Base-by-base conservation (phyloP, 2,113 vertebrate species). In the Neopipo cinnamomea region DNA sequence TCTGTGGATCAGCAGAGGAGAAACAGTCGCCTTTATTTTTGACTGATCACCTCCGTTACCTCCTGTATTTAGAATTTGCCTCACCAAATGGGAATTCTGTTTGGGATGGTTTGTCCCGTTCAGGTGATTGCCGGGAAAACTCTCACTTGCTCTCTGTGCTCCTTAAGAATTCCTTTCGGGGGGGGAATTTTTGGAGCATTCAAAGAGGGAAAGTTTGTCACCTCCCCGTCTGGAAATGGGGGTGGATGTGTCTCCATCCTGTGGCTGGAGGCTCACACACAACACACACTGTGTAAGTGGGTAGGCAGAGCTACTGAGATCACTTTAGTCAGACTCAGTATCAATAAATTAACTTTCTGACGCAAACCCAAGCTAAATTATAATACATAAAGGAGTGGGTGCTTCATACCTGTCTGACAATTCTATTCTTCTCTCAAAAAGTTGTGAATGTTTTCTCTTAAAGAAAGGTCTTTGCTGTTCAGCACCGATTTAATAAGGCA, bases 61-160 rank as follows among this genome's bases (percentile, higher is more conserved):
- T 80, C 19, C 28, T 67, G 1, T 19, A 2, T 15, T 52, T 70
- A 28, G n/a, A 18, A 2, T 71, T 13, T 59, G 3, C 7, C 14
- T 70, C 35, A 41, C 3, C 20, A 25, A 73, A 63, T 3, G 7
- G 21, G 14, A 37, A 9, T 50, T 74, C 3, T 6, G 21, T 41
- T 42, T 23, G 35, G 41, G 67, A 11, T 23, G 25, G 22, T 41
- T 92, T 68, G 7, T 56, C 13, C 27, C 31, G 1, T 41, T 52
- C 16, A n/a, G 30, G 19, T 67, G 31, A 27, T 47, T 39, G 6
- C 5, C 6, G 18, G 14, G 4, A 27, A 88, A 41, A n/a, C 2
- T 24, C 14, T 3, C 62, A 1, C 37, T 55, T 46, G 4, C 1
- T 55, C 17, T 83, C 33, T 41, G 18, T 3, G 0, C 4, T 41